Conservation (phyloP, 2,888 invertebrate species). For the Diachrysia chrysitis region DNA sequence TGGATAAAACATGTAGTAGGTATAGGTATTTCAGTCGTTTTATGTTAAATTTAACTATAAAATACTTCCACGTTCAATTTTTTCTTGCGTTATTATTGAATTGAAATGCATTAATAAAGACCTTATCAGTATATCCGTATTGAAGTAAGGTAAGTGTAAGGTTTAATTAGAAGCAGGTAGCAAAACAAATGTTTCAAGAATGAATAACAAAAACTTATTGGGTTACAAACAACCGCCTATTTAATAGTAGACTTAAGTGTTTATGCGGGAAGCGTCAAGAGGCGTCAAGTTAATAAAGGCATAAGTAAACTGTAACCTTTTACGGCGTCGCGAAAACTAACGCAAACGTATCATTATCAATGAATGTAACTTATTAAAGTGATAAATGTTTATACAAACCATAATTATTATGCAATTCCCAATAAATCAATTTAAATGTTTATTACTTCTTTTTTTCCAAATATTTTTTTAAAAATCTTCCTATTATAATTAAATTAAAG, state of each 20-base stretch:
- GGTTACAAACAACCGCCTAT: conserved; percentile 25
- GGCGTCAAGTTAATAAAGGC: conserved; percentile 1
- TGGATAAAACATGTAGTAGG: no score
- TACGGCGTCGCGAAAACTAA: not conserved
- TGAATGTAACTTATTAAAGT: not conserved
- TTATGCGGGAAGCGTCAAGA: no score
- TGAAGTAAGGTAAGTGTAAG: no score
- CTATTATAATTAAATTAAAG: no score
- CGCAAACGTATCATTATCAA: not conserved
- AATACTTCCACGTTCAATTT: conserved; percentile 29
- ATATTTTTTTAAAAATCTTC: no score
- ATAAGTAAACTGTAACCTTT: not conserved
- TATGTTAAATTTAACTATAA: not conserved
- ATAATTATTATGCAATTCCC: no score
- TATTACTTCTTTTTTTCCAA: no score
- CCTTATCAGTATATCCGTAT: no score
- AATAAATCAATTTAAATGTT: no score
- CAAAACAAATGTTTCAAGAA: conserved; percentile 27
- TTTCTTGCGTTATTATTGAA: no score
- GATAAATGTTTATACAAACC: not conserved
- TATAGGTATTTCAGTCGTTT: not conserved
- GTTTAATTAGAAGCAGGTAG: conserved; percentile 45
- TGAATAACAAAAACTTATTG: conserved; percentile 27
- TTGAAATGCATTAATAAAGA: no score
- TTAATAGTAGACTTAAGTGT: conserved; percentile 2